Evolutionary conservation across 92 coral and sea anemone species (phyloP).

Genomic region (Porites cylindrica): DNA sequence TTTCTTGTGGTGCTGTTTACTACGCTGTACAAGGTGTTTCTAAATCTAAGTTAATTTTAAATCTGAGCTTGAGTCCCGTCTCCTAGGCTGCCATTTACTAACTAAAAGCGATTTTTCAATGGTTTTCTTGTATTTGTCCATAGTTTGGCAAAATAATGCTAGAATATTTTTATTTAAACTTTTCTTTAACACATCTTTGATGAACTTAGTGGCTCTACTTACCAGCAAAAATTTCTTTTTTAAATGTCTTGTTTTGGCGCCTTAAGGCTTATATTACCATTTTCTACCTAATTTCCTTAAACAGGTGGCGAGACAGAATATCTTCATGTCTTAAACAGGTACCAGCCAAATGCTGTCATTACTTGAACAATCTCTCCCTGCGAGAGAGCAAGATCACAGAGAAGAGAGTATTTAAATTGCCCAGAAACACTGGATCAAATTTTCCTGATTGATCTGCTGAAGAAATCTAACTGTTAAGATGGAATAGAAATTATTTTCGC

Average conservation of each 20-base stretch:
- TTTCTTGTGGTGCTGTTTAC: no score
- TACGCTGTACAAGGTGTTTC: no score
- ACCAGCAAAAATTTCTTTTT: neutral
- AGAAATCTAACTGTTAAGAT: neutral
- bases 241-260: neutral
- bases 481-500: neutral
- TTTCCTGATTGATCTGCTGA: neutral
- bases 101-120: no score
- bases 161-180: no score
- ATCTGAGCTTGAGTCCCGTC: no score
- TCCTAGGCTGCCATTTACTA: no score
- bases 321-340: slow-evolving; percentile 14
- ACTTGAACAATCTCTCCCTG: neutral
- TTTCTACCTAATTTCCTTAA: neutral
- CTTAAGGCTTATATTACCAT: neutral
- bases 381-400: slow-evolving; percentile 10
- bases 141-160: no score
- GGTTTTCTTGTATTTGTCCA: no score
- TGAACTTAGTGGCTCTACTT: no score
- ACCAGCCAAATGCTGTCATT: slow-evolving; percentile 48
- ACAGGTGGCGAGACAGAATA: slow-evolving; percentile 32
- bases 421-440: neutral
- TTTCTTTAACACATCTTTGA: no score
- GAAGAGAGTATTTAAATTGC: neutral
- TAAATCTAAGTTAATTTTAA: no score